Conservation (phyloP, 2,888 invertebrate genomes). For the Creontiades dilutus region DNA sequence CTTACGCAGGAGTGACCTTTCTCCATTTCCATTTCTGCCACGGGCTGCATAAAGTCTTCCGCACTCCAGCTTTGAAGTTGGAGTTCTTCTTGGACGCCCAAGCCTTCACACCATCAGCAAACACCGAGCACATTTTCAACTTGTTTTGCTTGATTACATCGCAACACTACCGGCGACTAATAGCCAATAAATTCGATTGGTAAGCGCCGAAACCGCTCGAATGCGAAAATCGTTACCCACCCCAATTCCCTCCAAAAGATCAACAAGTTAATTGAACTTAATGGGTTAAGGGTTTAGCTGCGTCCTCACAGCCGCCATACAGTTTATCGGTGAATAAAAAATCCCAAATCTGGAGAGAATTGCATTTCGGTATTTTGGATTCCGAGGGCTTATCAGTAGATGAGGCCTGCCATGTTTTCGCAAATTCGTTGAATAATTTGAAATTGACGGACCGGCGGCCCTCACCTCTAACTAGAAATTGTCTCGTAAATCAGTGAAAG, state of each 20-base stretch:
- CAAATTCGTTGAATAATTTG: slow-evolving; percentile 21
- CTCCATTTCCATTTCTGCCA: slow-evolving; percentile 62
- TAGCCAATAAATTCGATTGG: neutral
- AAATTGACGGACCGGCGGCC: neutral
- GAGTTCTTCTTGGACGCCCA: slow-evolving; percentile 60
- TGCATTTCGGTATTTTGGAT: too few species aligned
- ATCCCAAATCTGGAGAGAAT: too few species aligned
- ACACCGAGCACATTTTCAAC: slow-evolving; percentile 55
- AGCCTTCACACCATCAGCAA: slow-evolving; percentile 15
- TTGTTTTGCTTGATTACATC: neutral
- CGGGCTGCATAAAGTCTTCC: slow-evolving; percentile 28
- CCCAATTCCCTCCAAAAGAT: too few species aligned
- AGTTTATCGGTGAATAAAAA: too few species aligned
- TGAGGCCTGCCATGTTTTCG: too few species aligned
- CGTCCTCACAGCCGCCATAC: too few species aligned
- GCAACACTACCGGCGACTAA: slow-evolving; percentile 24
- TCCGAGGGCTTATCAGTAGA: too few species aligned
- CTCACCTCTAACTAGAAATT: neutral
- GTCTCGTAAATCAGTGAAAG: neutral
- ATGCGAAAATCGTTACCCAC: too few species aligned
- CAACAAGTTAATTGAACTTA: too few species aligned
- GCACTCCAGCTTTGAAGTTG: slow-evolving; percentile 41
- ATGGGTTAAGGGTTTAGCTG: too few species aligned
- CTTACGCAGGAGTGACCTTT: slow-evolving; percentile 48
- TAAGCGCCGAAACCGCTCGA: neutral